Conservation (phyloP, 2,797 vertebrate species). For the Oophaga sylvatica region DNA sequence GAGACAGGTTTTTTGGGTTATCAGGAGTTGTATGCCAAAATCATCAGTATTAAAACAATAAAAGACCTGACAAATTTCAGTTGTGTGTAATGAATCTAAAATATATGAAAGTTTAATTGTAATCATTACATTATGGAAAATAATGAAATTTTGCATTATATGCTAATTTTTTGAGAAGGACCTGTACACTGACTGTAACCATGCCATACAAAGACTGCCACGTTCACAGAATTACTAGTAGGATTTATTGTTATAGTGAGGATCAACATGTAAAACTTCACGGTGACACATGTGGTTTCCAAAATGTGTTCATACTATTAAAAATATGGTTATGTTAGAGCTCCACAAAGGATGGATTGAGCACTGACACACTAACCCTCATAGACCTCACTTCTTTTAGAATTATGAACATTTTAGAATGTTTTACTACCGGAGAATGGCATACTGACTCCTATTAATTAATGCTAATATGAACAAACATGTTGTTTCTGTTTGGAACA, state of each 20-base stretch:
- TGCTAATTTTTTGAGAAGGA: too few relatives aligned
- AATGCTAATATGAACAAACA: not conserved
- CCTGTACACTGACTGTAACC: not conserved
- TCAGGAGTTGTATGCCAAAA: too few relatives aligned
- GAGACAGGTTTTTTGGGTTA: too few relatives aligned
- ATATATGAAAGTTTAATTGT: too few relatives aligned
- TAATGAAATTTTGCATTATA: too few relatives aligned
- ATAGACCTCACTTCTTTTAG: not conserved
- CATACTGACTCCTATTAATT: not conserved
- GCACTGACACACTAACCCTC: not conserved
- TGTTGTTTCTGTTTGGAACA: not conserved
- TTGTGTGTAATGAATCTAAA: too few relatives aligned
- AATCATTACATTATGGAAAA: too few relatives aligned
- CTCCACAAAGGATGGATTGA: not conserved
- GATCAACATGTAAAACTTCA: too few relatives aligned
- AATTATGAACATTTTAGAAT: not conserved
- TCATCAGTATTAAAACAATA: too few relatives aligned
- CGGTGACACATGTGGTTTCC: too few relatives aligned
- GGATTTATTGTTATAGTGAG: not conserved
- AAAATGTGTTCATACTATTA: not conserved
- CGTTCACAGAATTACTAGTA: not conserved
- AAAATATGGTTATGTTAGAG: not conserved
- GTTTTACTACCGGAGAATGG: not conserved
- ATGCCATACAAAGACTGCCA: not conserved
- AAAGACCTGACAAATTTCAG: too few relatives aligned